phyloP scores from a whole-genome alignment of 1,140 invertebrate species.

The Orchestia grillus region DNA sequence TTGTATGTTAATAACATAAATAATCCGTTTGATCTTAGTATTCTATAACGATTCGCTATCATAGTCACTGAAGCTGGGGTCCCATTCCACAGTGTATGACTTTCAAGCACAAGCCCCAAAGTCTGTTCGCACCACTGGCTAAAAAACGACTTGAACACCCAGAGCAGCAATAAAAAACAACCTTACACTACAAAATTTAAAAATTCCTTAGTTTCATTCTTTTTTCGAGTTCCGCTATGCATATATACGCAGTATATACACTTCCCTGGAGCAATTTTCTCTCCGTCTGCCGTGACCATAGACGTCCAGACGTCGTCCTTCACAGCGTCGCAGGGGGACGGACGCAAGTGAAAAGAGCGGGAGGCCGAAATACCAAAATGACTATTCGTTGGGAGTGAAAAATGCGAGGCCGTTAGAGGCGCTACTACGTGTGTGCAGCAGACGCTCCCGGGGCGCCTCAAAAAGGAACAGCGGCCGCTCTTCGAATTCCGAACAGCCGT shows the following conservation, averaged over 20 bases:
- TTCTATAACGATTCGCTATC: not conserved
- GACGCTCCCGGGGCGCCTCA: not conserved
- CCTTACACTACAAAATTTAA: not conserved
- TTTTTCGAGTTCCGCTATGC: not conserved
- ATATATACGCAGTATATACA: not conserved
- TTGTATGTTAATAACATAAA: not conserved
- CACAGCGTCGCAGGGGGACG: not conserved
- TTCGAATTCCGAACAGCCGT: not conserved
- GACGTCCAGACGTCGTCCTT: not conserved
- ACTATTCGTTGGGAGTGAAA: not conserved
- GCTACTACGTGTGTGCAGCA: not conserved
- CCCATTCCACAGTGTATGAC: not conserved
- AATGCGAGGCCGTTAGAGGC: not conserved
- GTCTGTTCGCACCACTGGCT: not conserved
- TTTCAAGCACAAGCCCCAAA: not conserved
- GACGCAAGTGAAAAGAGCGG: not conserved
- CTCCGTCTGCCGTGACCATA: not conserved
- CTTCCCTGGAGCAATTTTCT: not conserved
- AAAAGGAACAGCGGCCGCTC: not conserved
- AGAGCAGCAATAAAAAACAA: not conserved
- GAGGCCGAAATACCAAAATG: not conserved
- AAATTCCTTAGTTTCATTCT: not conserved
- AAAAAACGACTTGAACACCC: not conserved
- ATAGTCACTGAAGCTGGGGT: not conserved
- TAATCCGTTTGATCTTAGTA: not conserved